Evolutionary conservation across 2,888 invertebrate genomes (phyloP).

Genomic region (Omphaloscelis lunosa): DNA sequence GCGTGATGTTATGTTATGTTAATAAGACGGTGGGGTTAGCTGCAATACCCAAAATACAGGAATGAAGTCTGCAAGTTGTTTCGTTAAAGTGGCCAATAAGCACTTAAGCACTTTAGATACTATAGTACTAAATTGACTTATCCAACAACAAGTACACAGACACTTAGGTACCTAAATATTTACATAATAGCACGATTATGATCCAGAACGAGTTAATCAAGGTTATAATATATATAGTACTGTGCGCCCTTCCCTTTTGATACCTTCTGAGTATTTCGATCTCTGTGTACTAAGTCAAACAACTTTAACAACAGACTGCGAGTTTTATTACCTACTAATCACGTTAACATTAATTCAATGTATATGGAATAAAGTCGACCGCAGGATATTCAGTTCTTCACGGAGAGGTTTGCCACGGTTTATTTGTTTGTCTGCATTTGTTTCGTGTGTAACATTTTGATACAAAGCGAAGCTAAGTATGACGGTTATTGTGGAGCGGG

Average conservation of each 20-base stretch:
- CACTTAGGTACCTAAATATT: not conserved
- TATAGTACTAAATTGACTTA: not conserved
- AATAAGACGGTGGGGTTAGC: not conserved
- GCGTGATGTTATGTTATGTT: too few relatives aligned
- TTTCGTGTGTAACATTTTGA: not conserved
- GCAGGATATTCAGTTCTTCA: too few relatives aligned
- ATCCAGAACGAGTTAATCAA: constrained; percentile 11
- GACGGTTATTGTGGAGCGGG: not conserved
- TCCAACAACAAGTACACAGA: not conserved
- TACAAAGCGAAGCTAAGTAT: not conserved
- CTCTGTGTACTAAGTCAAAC: not conserved
- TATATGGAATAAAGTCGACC: not conserved
- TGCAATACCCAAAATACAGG: not conserved
- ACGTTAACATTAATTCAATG: not conserved
- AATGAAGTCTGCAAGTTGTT: not conserved
- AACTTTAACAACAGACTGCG: too few relatives aligned
- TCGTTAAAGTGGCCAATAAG: not conserved
- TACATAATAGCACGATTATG: constrained; percentile 3
- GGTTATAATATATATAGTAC: constrained; percentile 12
- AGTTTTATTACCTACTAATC: not conserved
- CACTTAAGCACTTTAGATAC: not conserved
- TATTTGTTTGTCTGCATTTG: too few relatives aligned
- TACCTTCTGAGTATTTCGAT: not conserved
- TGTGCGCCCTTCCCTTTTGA: constrained; percentile 22
- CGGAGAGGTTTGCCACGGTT: too few relatives aligned